Conservation (phyloP, 2,797 vertebrate genomes). For the Pampus argenteus region DNA sequence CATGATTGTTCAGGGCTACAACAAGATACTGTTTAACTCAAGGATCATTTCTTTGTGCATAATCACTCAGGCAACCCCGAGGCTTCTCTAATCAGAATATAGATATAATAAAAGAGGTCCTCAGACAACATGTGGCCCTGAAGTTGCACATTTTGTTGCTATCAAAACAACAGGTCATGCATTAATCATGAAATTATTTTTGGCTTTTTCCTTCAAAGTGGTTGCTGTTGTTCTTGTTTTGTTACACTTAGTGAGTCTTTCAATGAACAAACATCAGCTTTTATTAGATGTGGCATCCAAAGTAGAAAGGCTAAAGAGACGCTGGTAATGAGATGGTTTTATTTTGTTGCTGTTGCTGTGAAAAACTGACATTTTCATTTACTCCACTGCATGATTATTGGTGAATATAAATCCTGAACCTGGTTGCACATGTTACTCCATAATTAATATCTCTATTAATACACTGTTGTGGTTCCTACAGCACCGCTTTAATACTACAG, state of each 20-base stretch:
- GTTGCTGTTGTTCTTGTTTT: slow-evolving; percentile 38
- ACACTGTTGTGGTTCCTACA: slow-evolving; percentile 56
- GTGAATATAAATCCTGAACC: slow-evolving; percentile 42
- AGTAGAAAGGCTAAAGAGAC: slow-evolving; percentile 34
- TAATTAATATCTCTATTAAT: slow-evolving; percentile 72
- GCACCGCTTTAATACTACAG: slow-evolving; percentile 60
- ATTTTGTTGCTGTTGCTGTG: slow-evolving; percentile 12
- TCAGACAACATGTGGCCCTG: slow-evolving; percentile 46
- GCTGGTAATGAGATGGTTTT: slow-evolving; percentile 27
- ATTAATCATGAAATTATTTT: slow-evolving; percentile 65
- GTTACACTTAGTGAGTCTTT: slow-evolving; percentile 21
- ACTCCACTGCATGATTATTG: slow-evolving; percentile 16
- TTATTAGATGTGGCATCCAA: slow-evolving; percentile 11
- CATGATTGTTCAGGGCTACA: slow-evolving; percentile 43
- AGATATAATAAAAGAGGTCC: slow-evolving; percentile 51
- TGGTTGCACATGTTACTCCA: slow-evolving; percentile 20
- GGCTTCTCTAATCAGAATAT: slow-evolving; percentile 54
- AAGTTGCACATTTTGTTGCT: slow-evolving; percentile 37
- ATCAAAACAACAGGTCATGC: slow-evolving; percentile 57
- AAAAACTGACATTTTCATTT: slow-evolving; percentile 31
- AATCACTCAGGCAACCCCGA: slow-evolving; percentile 57
- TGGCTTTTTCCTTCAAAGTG: slow-evolving; percentile 36
- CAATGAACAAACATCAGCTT: slow-evolving; percentile 25
- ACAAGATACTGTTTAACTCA: slow-evolving; percentile 49
- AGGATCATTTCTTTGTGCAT: slow-evolving; percentile 51